A percentile compares a stretch with the other conserved stretches of the same genome.
phyloP scores from a whole-genome alignment of 2,797 vertebrate genomes.

The Hybognathus amarus region DNA sequence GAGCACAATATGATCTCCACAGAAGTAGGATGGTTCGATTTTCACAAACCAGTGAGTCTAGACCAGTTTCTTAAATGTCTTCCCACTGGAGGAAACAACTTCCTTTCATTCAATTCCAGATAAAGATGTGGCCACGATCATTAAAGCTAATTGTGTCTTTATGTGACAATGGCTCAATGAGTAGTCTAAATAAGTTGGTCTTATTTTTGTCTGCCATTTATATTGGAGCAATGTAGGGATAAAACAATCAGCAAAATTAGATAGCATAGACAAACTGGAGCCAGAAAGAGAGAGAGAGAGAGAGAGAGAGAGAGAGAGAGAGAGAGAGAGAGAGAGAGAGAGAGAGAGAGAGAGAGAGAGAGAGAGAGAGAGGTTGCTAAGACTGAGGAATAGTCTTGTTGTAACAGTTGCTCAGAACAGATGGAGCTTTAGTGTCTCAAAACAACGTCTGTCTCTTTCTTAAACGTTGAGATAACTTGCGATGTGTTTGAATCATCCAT shows the following conservation, averaged over 20 bases:
- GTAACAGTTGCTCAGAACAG: conserved; percentile 45
- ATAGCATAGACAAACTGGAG: conserved; percentile 37
- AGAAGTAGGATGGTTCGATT: background rate
- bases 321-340: background rate
- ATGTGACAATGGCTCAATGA: background rate
- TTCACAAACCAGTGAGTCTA: conserved; percentile 3
- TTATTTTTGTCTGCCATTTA: conserved; percentile 31
- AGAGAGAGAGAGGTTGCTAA: conserved; percentile 6
- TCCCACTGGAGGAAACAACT: background rate
- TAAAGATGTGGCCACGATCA: background rate
- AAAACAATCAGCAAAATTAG: conserved; percentile 26
- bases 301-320: background rate
- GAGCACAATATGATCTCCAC: background rate
- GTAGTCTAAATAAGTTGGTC: conserved; percentile 23
- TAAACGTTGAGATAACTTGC: conserved; percentile 25
- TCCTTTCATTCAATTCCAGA: conserved; percentile 18
- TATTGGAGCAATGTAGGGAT: background rate
- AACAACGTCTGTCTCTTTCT: conserved; percentile 43
- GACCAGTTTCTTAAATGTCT: conserved; percentile 16
- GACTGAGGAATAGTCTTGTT: background rate
- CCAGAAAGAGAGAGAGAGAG: background rate
- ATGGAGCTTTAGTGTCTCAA: conserved; percentile 43
- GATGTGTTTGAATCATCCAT: conserved; percentile 10
- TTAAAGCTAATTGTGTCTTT: conserved; percentile 22
- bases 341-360: background rate